Evolutionary conservation across 2,113 vertebrate species (phyloP).

Genomic region (Channa argus): DNA sequence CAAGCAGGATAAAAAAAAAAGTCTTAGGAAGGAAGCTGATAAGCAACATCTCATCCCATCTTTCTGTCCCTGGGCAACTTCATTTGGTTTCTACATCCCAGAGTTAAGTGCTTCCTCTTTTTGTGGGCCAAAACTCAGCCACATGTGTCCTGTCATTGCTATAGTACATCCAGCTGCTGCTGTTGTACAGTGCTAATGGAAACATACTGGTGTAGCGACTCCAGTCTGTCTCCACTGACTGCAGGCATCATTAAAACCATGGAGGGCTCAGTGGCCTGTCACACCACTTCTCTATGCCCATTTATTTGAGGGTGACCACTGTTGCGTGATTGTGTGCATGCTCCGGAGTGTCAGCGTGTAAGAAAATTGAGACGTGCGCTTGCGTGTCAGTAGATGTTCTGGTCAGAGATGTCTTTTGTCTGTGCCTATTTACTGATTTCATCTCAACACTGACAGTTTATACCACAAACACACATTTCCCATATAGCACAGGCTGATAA

Average conservation of each 20-base stretch:
- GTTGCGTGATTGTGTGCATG: conserved; percentile 26
- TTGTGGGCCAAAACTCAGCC: not conserved
- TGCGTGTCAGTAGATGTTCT: conserved; percentile 60
- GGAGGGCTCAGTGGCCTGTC: conserved; percentile 57
- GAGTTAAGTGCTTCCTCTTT: conserved; percentile 11
- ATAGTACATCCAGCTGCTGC: conserved; percentile 13
- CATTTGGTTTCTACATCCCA: conserved; percentile 16
- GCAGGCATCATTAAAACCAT: conserved; percentile 61
- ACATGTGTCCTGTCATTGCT: conserved; percentile 45
- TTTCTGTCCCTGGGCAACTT: conserved; percentile 5
- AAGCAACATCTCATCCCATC: conserved; percentile 3
- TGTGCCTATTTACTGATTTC: conserved; percentile 17
- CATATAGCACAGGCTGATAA: not conserved
- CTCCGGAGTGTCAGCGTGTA: conserved; percentile 19
- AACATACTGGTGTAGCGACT: conserved; percentile 56
- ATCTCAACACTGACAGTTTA: not conserved
- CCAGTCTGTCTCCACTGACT: conserved; percentile 55
- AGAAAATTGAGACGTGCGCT: conserved; percentile 32
- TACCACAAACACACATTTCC: not conserved
- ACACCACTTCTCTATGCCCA: conserved; percentile 55
- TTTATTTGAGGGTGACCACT: conserved; percentile 65
- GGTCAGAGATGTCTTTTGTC: conserved; percentile 46
- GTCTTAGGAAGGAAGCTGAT: conserved; percentile 9
- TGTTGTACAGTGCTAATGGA: conserved; percentile 57
- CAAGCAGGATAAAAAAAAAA: too few relatives aligned